Base-by-base conservation (phyloP, 1,140 invertebrate genomes). In the Drosophila albomicans region DNA sequence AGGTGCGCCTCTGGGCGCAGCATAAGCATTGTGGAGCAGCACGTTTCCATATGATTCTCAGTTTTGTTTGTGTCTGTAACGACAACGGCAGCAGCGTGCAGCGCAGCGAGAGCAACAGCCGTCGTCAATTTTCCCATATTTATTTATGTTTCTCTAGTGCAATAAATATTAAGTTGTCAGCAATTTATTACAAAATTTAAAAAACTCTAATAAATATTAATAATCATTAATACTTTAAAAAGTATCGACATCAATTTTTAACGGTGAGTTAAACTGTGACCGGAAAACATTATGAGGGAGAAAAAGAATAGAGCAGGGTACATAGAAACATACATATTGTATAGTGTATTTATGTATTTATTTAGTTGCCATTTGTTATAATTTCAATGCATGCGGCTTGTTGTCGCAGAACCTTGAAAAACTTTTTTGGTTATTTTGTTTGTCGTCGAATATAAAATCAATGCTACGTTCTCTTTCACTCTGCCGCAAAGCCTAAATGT, bases 1-100 rank as follows among this genome's bases (percentile, higher is more conserved):
- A 5, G 64, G 51, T 25, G 52, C 58, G 54, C 46, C 58, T 7
- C 51, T 73, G 28, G 13, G 28, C 65, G 57, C 75, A 87, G 82
- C 82, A 86, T 86, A 86, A 86, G 77, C 64, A 69, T 63, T 25
- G 68, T 49, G 65, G 58, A 74, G 74, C 49, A 66, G 82, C 82
- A 81, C 78, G 82, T 81, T 86, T 86, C 67, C 82, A 86, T 86
- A 81, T 86, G 82, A 79, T 86, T 69, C 69, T 81, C 64, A 86
- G 82, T 86, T 81, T 86, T 86, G 82, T 86, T 86, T 87, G 79
- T 68, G 61, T 57, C 58, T 58, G 58, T 48, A 46, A 48, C 20
- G 41, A 3, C 41, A 49, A 63, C 28, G 49, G 15, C 58, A 30
- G 43, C 43, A 5, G 3, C 58, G 6, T 20, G 25, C 76, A 38